These are phyloP conservation scores for Sapajus apella DNA, from an alignment of 2,113 vertebrate genomes.

Conservation along the genomic window DNA sequence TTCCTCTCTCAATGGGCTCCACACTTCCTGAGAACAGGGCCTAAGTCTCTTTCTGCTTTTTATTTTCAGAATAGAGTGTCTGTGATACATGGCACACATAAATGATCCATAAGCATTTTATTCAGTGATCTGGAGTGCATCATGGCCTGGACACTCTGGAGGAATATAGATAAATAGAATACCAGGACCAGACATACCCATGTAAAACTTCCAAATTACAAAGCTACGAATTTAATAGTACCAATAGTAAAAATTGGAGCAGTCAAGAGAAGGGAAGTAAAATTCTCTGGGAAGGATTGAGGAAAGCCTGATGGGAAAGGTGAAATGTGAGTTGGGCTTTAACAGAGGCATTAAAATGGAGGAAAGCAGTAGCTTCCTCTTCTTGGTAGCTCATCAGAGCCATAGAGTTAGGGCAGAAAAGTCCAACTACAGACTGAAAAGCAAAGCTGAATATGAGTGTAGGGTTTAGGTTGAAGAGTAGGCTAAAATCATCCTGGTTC, in stretches of 20 bases:
- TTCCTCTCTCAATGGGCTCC: neutral
- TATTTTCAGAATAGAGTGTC: neutral
- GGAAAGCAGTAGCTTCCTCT: neutral
- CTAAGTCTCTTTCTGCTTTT: neutral
- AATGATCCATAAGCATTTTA: neutral
- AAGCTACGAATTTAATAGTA: neutral
- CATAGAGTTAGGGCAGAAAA: neutral
- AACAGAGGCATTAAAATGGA: neutral
- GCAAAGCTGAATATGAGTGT: neutral
- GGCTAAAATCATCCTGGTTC: neutral
- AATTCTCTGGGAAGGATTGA: neutral
- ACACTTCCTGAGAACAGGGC: neutral
- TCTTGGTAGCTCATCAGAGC: neutral
- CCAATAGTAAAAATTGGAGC: neutral
- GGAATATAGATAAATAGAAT: neutral
- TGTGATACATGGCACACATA: neutral
- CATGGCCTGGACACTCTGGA: neutral
- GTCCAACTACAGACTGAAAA: neutral
- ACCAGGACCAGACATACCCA: neutral
- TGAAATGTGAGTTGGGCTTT: neutral
- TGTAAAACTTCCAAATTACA: neutral
- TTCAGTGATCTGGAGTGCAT: neutral
- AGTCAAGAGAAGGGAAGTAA: neutral
- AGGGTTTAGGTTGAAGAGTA: neutral
- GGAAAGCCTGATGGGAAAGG: neutral